Evolutionary conservation across 2,113 vertebrate genomes (phyloP).

Genomic region (Prunella himalayana): DNA sequence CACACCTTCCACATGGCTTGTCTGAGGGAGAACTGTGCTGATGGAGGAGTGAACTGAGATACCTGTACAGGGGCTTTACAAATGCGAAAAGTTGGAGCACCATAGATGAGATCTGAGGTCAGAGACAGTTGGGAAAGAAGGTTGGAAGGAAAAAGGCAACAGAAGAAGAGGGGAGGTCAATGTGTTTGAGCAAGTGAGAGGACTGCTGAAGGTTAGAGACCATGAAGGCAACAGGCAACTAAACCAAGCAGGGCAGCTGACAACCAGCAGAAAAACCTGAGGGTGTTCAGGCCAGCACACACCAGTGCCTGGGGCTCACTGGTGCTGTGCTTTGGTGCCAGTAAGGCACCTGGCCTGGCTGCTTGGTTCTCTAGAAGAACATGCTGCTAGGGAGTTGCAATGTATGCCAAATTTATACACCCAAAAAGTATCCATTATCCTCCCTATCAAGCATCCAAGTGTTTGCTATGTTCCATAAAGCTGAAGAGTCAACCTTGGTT

Average conservation of each 20-base stretch:
- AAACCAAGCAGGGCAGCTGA: background rate
- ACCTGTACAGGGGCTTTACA: background rate
- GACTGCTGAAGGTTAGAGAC: background rate
- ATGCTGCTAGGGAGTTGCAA: background rate
- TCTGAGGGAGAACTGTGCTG: background rate
- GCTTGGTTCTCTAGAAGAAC: background rate
- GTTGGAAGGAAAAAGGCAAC: background rate
- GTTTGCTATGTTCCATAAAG: background rate
- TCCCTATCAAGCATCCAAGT: background rate
- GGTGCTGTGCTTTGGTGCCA: background rate
- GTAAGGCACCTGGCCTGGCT: background rate
- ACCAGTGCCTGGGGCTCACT: background rate
- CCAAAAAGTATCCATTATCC: background rate
- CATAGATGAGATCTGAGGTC: background rate
- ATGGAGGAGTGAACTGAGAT: background rate
- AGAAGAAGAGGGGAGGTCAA: background rate
- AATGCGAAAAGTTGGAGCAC: background rate
- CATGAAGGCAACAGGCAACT: background rate
- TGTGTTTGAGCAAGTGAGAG: background rate
- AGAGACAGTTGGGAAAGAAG: background rate
- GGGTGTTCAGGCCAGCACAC: background rate
- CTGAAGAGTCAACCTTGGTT: background rate
- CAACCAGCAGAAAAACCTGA: background rate
- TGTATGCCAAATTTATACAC: background rate
- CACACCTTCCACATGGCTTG: accelerated